Conservation (phyloP, 2,113 vertebrate species). For the Castor canadensis region DNA sequence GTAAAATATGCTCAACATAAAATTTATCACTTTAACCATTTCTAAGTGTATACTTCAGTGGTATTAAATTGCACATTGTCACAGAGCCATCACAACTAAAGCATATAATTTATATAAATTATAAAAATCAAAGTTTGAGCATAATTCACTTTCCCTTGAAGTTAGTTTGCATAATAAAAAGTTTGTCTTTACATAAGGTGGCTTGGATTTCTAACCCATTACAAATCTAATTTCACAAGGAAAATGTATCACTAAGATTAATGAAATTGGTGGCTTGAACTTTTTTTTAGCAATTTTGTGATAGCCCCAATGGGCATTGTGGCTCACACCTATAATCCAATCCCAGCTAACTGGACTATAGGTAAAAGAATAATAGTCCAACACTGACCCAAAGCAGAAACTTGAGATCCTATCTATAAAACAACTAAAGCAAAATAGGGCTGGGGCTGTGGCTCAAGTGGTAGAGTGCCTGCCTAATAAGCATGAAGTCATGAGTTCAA, state of each 20-base stretch:
- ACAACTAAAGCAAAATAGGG: no score
- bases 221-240: background rate
- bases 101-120: background rate
- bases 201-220: background rate
- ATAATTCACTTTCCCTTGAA: background rate
- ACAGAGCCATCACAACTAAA: background rate
- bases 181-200: background rate
- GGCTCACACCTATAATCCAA: no score
- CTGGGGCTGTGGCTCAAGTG: no score
- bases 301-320: background rate
- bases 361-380: no score
- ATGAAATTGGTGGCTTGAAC: background rate
- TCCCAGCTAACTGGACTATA: no score
- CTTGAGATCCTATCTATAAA: no score
- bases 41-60: background rate
- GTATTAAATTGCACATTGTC: background rate
- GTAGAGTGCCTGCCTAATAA: no score
- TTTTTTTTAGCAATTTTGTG: constrained; percentile 41
- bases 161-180: background rate
- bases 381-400: no score
- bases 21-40: background rate
- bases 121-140: constrained; percentile 26
- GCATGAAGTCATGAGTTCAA: no score
- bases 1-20: background rate
- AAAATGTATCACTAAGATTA: background rate